These are phyloP conservation scores for Mizuhopecten yessoensis DNA, from an alignment of 1,140 invertebrate species.

Conservation along the genomic window DNA sequence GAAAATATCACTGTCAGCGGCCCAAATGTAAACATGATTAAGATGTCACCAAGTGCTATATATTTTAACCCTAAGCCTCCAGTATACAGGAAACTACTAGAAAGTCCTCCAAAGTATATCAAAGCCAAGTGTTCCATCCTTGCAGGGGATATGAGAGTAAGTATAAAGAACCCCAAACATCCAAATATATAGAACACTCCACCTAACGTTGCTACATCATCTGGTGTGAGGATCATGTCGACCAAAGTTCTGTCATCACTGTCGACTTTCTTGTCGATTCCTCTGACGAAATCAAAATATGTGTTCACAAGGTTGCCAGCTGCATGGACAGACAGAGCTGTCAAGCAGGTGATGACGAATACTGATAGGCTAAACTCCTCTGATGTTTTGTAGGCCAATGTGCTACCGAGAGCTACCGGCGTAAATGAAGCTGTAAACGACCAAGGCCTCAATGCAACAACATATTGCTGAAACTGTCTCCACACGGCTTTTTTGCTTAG, in stretches of 20 bases:
- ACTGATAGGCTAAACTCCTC: constrained; percentile 91
- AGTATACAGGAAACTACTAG: constrained; percentile 90
- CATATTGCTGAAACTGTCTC: constrained; percentile 60
- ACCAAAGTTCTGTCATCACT: constrained; percentile 95
- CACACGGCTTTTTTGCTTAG: background rate
- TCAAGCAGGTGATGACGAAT: constrained; percentile 91
- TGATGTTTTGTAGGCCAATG: constrained; percentile 90
- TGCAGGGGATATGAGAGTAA: constrained; percentile 92
- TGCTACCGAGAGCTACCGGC: constrained; percentile 94
- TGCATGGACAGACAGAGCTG: constrained; percentile 95
- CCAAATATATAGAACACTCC: constrained; percentile 94
- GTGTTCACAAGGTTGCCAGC: constrained; percentile 99
- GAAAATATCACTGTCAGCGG: constrained; percentile 97
- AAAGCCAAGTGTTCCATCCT: constrained; percentile 96
- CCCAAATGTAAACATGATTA: constrained; percentile 96
- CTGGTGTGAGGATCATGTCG: constrained; percentile 92
- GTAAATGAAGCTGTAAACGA: constrained; percentile 95
- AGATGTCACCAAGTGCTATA: constrained; percentile 94
- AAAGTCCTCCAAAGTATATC: constrained; percentile 96
- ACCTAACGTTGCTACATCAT: constrained; percentile 94
- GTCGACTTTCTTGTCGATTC: constrained; percentile 93
- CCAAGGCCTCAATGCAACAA: constrained; percentile 92
- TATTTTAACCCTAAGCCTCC: constrained; percentile 96
- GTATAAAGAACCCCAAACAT: constrained; percentile 93
- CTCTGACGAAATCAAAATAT: constrained; percentile 96